Conservation (phyloP, 1,140 invertebrate species). For the Reticulitermes speratus region DNA sequence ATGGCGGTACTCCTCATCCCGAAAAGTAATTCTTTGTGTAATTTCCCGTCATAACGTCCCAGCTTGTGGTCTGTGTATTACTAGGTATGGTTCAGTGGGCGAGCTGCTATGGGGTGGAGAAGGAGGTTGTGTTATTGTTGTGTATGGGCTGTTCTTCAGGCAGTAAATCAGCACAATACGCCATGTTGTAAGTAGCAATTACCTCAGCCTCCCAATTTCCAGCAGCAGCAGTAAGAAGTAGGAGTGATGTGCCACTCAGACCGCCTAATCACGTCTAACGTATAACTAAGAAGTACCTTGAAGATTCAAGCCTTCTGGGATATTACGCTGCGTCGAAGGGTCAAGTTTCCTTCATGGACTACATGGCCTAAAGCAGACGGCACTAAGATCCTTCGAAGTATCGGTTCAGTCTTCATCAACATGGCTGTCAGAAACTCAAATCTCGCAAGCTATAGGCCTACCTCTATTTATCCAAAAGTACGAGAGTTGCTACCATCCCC, state of each 20-base stretch:
- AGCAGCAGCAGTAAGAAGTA: neutral
- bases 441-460: no score
- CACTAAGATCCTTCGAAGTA: no score
- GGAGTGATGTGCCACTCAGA: neutral
- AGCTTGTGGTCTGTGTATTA: constrained; percentile 19
- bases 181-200: constrained; percentile 6
- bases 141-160: constrained; percentile 1
- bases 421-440: no score
- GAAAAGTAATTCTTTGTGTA: constrained; percentile 14
- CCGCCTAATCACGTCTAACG: neutral
- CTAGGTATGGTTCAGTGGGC: neutral
- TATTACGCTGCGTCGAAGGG: no score
- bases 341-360: no score
- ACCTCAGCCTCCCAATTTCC: neutral
- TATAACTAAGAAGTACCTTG: no score
- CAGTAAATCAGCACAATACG: constrained; percentile 8
- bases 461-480: no score
- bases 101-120: neutral
- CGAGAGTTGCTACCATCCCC: no score
- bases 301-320: no score
- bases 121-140: constrained; percentile 13
- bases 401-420: no score
- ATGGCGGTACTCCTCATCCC: neutral
- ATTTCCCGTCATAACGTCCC: neutral
- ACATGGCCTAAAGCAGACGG: no score